A percentile compares a stretch with the other conserved stretches of the same genome.
Conservation (phyloP, 2,888 invertebrate genomes). For the Acrocyrtus sp. region DNA sequence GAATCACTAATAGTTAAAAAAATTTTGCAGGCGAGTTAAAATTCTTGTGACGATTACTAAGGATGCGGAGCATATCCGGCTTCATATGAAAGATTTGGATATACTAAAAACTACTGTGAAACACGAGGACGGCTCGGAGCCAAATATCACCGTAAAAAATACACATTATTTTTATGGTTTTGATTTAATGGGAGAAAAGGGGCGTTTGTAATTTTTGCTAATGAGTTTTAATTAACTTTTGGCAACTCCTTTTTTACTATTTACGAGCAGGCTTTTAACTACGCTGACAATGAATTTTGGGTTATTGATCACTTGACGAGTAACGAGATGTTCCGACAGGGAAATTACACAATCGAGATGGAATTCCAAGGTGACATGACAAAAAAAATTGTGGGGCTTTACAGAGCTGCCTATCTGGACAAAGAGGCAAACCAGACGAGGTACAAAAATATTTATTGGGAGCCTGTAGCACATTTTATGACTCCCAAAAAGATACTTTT, state of each 20-base stretch:
- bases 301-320: constrained; percentile 64
- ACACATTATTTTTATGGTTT: too few relatives aligned
- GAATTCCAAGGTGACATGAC: constrained; percentile 75
- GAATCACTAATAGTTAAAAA: too few relatives aligned
- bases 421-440: constrained; percentile 65
- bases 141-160: constrained; percentile 40
- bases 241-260: constrained; percentile 2
- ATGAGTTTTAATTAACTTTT: constrained; percentile 45
- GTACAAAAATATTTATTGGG: constrained; percentile 30
- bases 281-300: constrained; percentile 67
- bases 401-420: constrained; percentile 73
- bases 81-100: constrained; percentile 66
- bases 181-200: neutral
- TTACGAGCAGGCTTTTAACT: constrained; percentile 64
- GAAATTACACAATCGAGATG: constrained; percentile 71
- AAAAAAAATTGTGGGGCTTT: constrained; percentile 78
- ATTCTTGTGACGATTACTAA: constrained; percentile 64
- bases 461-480: neutral
- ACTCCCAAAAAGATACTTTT: neutral
- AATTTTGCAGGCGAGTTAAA: constrained; percentile 43
- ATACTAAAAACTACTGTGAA: constrained; percentile 64
- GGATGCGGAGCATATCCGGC: constrained; percentile 65
- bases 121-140: neutral
- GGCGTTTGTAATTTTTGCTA: neutral
- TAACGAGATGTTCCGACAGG: constrained; percentile 62